These are phyloP conservation scores for Halcyon chelicuti DNA, from an alignment of 2,797 vertebrate genomes.

Conservation along the genomic window DNA sequence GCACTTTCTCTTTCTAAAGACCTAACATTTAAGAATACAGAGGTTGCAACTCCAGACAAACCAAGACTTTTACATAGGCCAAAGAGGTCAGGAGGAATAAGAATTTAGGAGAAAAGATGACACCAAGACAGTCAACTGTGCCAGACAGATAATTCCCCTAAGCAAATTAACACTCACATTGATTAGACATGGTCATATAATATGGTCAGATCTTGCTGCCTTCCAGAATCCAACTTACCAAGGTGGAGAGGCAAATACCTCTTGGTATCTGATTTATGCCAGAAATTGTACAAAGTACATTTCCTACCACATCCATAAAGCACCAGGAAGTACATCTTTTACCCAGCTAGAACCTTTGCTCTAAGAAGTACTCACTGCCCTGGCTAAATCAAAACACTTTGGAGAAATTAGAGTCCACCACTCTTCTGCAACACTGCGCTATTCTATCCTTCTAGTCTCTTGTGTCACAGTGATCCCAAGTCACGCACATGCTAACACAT, in stretches of 20 bases:
- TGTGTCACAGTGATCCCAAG: neutral
- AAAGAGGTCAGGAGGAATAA: neutral
- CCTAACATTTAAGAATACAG: neutral
- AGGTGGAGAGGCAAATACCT: neutral
- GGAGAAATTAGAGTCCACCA: too few species aligned
- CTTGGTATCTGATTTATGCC: neutral
- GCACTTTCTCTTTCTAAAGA: neutral
- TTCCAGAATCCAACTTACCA: neutral
- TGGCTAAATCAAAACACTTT: too few species aligned
- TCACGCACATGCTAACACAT: accelerated
- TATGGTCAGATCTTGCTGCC: neutral
- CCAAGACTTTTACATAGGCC: neutral
- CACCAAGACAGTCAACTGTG: neutral
- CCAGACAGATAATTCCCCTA: neutral
- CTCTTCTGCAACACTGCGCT: too few species aligned
- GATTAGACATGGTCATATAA: neutral
- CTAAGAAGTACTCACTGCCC: too few species aligned
- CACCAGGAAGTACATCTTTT: too few species aligned
- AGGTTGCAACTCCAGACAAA: neutral
- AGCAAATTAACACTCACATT: neutral
- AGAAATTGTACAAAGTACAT: neutral
- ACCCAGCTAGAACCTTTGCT: too few species aligned
- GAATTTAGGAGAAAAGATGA: neutral
- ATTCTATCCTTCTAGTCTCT: neutral
- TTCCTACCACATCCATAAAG: neutral